Conservation (phyloP, 2,888 invertebrate species). For the Drosophila borealis region DNA sequence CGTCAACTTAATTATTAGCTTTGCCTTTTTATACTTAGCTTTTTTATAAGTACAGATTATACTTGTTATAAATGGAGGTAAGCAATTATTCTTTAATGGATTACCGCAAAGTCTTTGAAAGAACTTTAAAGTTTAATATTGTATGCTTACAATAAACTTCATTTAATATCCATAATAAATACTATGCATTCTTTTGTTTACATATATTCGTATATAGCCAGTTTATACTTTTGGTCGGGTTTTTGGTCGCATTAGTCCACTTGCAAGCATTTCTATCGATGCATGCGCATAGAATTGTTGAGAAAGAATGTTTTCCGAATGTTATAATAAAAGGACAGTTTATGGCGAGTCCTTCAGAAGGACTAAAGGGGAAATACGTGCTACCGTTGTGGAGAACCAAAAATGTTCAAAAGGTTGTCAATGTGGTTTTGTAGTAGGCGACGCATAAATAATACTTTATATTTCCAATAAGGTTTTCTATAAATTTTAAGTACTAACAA, state of each 20-base stretch:
- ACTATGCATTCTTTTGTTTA: no score
- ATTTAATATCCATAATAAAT: no score
- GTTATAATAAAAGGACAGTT: conserved; percentile 20
- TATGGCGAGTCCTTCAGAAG: conserved; percentile 49
- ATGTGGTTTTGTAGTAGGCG: conserved; percentile 34
- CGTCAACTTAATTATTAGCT: no score
- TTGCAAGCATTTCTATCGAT: not conserved
- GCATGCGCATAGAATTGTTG: conserved; percentile 33
- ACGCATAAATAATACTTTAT: not conserved
- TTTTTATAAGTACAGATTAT: no score
- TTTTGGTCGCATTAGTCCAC: not conserved
- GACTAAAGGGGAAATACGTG: conserved; percentile 6
- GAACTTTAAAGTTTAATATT: no score
- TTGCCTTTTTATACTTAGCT: no score
- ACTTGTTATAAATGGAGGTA: no score
- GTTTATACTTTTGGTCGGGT: not conserved
- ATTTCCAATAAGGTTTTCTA: conserved; percentile 2
- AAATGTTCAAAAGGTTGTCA: not conserved
- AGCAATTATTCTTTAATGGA: no score
- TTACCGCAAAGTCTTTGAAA: no score
- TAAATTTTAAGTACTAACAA: conserved; percentile 16
- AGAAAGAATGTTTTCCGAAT: conserved; percentile 17
- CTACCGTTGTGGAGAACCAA: not conserved
- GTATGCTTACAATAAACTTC: no score
- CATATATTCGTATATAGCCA: no score